phyloP scores from a whole-genome alignment of 1,140 invertebrate species.

The Drosophila grimshawi region DNA sequence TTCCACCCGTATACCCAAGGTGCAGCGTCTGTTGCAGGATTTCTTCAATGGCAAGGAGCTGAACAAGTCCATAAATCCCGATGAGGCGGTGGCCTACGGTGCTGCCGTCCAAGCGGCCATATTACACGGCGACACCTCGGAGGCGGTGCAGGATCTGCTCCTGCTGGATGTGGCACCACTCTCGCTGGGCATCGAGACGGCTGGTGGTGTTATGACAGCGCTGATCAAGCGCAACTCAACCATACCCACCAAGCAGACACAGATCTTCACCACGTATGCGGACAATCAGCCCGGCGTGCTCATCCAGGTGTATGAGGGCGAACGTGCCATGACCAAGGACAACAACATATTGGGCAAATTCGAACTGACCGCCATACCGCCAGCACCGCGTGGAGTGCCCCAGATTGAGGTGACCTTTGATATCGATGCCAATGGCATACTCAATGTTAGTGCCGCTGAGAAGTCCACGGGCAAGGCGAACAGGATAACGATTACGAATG shows the following conservation, averaged over 20 bases:
- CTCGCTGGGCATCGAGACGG: slow-evolving; percentile 98
- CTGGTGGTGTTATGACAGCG: slow-evolving; percentile 96
- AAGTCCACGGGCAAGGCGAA: slow-evolving; percentile 98
- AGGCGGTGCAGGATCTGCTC: slow-evolving; percentile 94
- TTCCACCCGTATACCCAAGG: slow-evolving; percentile 98
- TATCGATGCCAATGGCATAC: slow-evolving; percentile 94
- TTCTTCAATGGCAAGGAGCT: slow-evolving; percentile 99
- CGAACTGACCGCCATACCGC: slow-evolving; percentile 96
- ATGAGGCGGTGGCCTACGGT: slow-evolving; percentile 96
- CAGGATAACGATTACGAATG: slow-evolving; percentile 99
- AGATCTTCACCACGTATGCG: slow-evolving; percentile 98
- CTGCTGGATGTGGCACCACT: slow-evolving; percentile 97
- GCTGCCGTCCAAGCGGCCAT: slow-evolving; percentile 97
- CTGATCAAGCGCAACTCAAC: slow-evolving; percentile 98
- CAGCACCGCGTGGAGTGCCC: slow-evolving; percentile 96
- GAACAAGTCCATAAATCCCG: slow-evolving; percentile 98
- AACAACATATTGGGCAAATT: slow-evolving; percentile 97
- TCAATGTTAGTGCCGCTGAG: slow-evolving; percentile 95
- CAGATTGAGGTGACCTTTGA: slow-evolving; percentile 97
- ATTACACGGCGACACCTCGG: slow-evolving; percentile 96
- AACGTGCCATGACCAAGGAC: slow-evolving; percentile 95
- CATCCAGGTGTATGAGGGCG: slow-evolving; percentile 95
- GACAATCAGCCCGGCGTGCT: slow-evolving; percentile 98
- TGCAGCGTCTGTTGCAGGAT: slow-evolving; percentile 96
- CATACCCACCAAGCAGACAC: slow-evolving; percentile 97